Evolutionary conservation across 2,888 invertebrate genomes (phyloP).

Genomic region (Ellobium chinense): DNA sequence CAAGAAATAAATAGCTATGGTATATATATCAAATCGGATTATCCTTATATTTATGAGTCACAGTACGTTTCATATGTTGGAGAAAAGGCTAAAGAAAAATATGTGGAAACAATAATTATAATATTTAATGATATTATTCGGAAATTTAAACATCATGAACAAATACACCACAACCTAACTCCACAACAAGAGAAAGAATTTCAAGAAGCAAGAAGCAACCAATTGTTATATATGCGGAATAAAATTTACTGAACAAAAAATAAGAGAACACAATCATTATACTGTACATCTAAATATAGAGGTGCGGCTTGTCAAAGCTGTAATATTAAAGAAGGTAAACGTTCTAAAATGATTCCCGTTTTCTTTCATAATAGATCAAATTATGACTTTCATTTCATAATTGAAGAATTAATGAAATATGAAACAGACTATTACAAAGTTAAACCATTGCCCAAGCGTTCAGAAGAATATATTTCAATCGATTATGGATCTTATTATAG

Average conservation of each 20-base stretch:
- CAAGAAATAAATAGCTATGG: slow-evolving; percentile 17
- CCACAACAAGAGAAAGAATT: neutral
- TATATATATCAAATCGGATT: slow-evolving; percentile 25
- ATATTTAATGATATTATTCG: neutral
- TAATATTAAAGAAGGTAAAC: slow-evolving; percentile 50
- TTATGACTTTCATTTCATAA: slow-evolving; percentile 51
- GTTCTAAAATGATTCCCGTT: slow-evolving; percentile 42
- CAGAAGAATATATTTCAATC: slow-evolving; percentile 44
- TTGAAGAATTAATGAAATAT: slow-evolving; percentile 44
- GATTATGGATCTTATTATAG: slow-evolving; percentile 46
- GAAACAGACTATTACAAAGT: slow-evolving; percentile 41
- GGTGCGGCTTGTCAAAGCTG: slow-evolving; percentile 37
- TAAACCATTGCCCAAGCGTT: slow-evolving; percentile 6
- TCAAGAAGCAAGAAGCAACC: no score
- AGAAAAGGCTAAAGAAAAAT: neutral
- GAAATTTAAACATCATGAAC: neutral
- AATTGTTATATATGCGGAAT: no score
- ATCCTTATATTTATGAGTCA: no score
- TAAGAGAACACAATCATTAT: slow-evolving; percentile 12
- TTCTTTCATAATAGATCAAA: slow-evolving; percentile 47
- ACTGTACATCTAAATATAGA: neutral
- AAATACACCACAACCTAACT: neutral
- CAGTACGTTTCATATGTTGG: neutral
- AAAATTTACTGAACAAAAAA: no score
- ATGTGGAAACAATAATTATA: neutral